phyloP scores from a whole-genome alignment of 2,888 invertebrate genomes.

The Cabera pusaria region DNA sequence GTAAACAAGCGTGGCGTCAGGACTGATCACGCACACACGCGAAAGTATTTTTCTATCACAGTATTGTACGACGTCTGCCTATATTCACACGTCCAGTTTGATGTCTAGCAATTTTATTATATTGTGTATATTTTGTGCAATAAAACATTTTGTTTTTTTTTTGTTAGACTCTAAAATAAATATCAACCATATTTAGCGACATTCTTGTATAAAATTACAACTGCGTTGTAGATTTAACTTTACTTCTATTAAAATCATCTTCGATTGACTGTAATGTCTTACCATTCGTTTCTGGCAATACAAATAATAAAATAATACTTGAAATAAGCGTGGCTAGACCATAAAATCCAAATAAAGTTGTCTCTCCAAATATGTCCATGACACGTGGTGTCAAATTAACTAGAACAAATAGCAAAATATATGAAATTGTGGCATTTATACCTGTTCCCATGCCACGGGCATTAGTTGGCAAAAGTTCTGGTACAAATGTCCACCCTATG shows the following conservation, averaged over 20 bases:
- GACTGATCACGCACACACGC: too few relatives aligned
- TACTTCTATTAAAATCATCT: constrained; percentile 47
- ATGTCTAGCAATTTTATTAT: too few relatives aligned
- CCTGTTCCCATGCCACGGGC: constrained; percentile 44
- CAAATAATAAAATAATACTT: constrained; percentile 28
- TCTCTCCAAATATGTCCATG: constrained; percentile 7
- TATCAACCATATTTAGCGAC: too few relatives aligned
- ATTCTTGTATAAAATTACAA: too few relatives aligned
- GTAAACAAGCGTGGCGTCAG: too few relatives aligned
- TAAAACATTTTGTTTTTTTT: too few relatives aligned
- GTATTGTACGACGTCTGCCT: too few relatives aligned
- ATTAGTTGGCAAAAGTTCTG: constrained; percentile 42
- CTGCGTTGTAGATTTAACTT: constrained; percentile 1
- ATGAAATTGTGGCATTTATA: constrained; percentile 5
- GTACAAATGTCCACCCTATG: constrained; percentile 43
- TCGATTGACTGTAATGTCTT: constrained; percentile 79
- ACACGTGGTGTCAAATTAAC: constrained; percentile 14
- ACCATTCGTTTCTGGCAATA: constrained; percentile 57
- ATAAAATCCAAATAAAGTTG: constrained; percentile 7
- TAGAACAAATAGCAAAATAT: constrained; percentile 8
- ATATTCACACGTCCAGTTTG: too few relatives aligned
- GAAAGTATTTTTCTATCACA: too few relatives aligned
- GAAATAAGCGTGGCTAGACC: constrained; percentile 4
- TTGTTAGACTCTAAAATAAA: too few relatives aligned
- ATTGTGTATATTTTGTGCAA: too few relatives aligned